These are phyloP conservation scores for Capricornis sumatraensis DNA, from an alignment of 2,113 vertebrate species.

Conservation along the genomic window DNA sequence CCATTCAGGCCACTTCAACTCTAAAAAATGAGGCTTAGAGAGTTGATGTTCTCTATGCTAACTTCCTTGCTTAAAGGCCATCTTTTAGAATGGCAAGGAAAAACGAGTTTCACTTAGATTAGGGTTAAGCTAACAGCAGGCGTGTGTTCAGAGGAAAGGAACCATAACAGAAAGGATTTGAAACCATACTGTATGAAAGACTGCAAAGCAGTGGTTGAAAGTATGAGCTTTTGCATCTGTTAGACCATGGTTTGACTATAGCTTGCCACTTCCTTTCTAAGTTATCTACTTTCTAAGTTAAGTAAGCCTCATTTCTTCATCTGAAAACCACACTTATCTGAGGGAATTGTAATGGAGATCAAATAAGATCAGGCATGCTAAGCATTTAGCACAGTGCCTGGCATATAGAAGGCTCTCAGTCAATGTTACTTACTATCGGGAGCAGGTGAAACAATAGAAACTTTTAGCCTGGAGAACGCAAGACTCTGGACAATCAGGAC, in stretches of 20 bases:
- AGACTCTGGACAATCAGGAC: neutral
- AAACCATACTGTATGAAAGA: neutral
- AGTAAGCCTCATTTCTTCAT: neutral
- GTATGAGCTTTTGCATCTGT: neutral
- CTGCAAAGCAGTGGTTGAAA: neutral
- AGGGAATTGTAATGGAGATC: neutral
- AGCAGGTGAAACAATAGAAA: neutral
- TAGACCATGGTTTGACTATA: neutral
- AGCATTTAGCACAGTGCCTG: neutral
- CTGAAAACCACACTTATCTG: neutral
- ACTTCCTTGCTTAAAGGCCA: neutral
- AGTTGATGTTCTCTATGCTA: neutral
- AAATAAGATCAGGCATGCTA: neutral
- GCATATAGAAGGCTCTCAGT: neutral
- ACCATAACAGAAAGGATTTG: neutral
- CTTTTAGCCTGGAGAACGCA: neutral
- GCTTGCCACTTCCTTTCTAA: neutral
- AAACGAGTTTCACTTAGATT: constrained; percentile 2
- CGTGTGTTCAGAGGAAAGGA: neutral
- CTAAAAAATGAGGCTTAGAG: neutral
- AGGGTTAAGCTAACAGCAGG: constrained; percentile 7
- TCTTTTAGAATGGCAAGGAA: constrained; percentile 12
- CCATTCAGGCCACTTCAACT: neutral
- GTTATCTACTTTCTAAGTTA: neutral
- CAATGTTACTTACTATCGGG: neutral